These are phyloP conservation scores for Poecilia wingei DNA, from an alignment of 2,797 vertebrate genomes.

Conservation along the genomic window DNA sequence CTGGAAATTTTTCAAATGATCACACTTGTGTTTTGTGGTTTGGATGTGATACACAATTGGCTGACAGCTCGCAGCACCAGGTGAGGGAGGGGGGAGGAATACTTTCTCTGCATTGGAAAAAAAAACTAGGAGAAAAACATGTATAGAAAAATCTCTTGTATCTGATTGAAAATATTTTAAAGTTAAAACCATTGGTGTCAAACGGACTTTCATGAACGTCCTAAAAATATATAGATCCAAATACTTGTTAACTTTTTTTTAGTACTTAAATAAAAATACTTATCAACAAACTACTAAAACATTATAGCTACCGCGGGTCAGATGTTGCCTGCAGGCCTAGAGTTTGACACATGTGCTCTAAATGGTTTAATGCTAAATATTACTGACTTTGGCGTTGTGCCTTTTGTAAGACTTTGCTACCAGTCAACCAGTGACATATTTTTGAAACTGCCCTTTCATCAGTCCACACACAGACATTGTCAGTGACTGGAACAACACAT, in stretches of 20 bases:
- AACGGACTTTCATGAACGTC: too few relatives aligned
- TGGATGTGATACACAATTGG: background rate
- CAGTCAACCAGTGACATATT: background rate
- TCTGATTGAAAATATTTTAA: background rate
- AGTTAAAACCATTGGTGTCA: too few relatives aligned
- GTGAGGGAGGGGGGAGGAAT: background rate
- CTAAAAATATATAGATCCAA: too few relatives aligned
- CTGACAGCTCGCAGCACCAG: background rate
- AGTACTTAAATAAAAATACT: too few relatives aligned
- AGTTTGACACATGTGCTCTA: too few relatives aligned
- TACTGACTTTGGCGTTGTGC: background rate
- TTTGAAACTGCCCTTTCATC: conserved; percentile 13
- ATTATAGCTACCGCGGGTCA: too few relatives aligned
- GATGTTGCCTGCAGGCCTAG: too few relatives aligned
- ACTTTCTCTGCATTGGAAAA: background rate
- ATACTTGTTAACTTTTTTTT: too few relatives aligned
- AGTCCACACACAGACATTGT: background rate
- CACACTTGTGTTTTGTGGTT: background rate
- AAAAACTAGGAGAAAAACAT: too few relatives aligned
- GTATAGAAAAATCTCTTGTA: background rate
- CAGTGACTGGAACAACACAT: conserved; percentile 4
- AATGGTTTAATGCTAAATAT: background rate
- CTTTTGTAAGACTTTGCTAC: background rate
- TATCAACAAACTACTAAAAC: too few relatives aligned
- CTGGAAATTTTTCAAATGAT: background rate